Percentiles rank a stretch among this genome's conserved stretches.
Conservation (phyloP, 2,113 vertebrate species). For the Cottus gobio region DNA sequence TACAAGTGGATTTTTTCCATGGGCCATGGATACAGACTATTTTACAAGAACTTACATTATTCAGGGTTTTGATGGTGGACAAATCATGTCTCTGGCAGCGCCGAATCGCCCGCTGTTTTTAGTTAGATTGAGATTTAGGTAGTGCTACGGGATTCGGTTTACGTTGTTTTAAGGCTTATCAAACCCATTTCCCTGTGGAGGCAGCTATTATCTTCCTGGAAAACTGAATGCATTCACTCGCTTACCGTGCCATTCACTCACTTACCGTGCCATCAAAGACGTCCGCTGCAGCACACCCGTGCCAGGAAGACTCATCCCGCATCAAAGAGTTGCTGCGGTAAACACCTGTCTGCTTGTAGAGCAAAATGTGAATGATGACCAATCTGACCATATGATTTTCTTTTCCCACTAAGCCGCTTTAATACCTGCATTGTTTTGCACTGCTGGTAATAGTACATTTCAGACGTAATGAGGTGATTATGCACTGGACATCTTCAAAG, state of each 20-base stretch:
- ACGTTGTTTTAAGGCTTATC: conserved; percentile 53
- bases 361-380: conserved; percentile 27
- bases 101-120: conserved; percentile 25
- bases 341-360: conserved; percentile 21
- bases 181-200: conserved; percentile 57
- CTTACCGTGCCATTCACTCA: conserved; percentile 31
- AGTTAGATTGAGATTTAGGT: conserved; percentile 41
- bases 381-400: conserved; percentile 25
- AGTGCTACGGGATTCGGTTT: conserved; percentile 42
- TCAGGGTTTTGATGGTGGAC: conserved; percentile 41
- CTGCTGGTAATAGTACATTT: conserved; percentile 10
- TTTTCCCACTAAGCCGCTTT: conserved; percentile 15
- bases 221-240: conserved; percentile 52
- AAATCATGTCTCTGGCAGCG: conserved; percentile 33
- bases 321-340: conserved; percentile 24
- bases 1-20: conserved; percentile 30
- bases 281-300: conserved; percentile 31
- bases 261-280: conserved; percentile 39
- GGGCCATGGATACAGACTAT: conserved; percentile 22
- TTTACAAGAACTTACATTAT: conserved; percentile 43
- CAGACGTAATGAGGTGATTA: conserved; percentile 4
- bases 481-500: neutral
- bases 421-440: conserved; percentile 18
- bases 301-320: conserved; percentile 30
- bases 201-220: conserved; percentile 55